phyloP scores from a whole-genome alignment of 2,113 vertebrate genomes.

The Prionailurus viverrinus region DNA sequence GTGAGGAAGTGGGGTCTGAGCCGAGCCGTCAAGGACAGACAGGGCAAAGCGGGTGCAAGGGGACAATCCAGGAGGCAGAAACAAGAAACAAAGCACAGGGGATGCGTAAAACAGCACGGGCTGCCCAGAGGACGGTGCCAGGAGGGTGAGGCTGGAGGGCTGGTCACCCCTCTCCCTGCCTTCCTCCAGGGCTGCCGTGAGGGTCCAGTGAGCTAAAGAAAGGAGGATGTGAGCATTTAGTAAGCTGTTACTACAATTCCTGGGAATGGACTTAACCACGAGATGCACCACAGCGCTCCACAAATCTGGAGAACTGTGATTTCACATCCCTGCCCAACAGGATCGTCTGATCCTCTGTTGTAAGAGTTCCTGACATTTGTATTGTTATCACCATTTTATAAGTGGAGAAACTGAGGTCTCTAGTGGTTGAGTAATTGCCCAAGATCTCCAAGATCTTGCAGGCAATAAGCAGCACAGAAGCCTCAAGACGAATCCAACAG shows the following conservation, averaged over 20 bases:
- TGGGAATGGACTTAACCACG: neutral
- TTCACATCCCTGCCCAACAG: neutral
- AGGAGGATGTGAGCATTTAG: neutral
- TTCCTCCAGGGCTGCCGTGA: neutral
- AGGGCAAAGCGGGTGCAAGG: neutral
- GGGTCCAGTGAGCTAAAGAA: neutral
- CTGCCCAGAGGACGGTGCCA: neutral
- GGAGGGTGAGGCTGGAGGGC: neutral
- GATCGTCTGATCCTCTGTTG: neutral
- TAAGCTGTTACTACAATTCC: neutral
- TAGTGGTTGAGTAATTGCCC: neutral
- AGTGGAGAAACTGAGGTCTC: conserved; percentile 1
- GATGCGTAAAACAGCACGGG: neutral
- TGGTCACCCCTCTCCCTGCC: neutral
- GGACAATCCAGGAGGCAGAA: neutral
- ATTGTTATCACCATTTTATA: neutral
- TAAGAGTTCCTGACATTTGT: neutral
- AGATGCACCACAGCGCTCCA: neutral
- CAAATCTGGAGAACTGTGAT: neutral
- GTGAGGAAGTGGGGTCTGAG: neutral
- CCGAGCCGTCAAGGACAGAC: neutral
- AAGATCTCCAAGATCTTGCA: conserved; percentile 13
- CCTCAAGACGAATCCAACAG: neutral
- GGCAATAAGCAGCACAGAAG: neutral
- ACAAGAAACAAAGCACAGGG: neutral